Base-by-base conservation (phyloP, 2,113 vertebrate genomes). In the Mugil cephalus region DNA sequence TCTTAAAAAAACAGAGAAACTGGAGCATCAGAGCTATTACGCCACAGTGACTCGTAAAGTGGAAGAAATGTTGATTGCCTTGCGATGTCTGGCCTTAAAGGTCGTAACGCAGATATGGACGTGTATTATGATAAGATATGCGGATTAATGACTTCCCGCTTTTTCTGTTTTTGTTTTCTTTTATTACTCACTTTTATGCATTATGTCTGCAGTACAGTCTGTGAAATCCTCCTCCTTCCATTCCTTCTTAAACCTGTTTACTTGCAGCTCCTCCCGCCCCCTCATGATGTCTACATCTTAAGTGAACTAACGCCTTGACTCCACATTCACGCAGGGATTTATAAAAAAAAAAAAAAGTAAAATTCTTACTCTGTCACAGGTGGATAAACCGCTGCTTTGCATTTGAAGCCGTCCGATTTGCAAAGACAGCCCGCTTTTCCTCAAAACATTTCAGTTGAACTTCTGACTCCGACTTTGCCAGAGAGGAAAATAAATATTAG, bases 111-210 rank as follows among this genome's bases (percentile, higher is more conserved):
- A 36, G 80, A 88, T 78, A 79, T 47, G 63, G 58, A 73, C 15
- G 7, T 18, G 3, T 17, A 43, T 21, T 48, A 30, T 10, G 87
- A 92, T 88, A 84, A 88, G 80, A 85, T 84, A 74, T 3, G 7
- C 0, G 7, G 39, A 79, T 86, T 76, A 83, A 87, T 74, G 11
- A 82, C 85, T 77, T 87, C 62, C 69, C n/a, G n/a, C n/a, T n/a
- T n/a, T n/a, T 10, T 70, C 0, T n/a, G n/a, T 77, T 70, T 71
- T 76, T 62, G 38, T 54, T 18, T 69, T n/a, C 52, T 34, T 60
- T 4, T 30, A 15, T n/a, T 3, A 30, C 24, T 3, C 24, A 30
- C 2, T 30, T 30, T 30, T 30, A 30, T 30, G 24, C 24, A 5
- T 30, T 30, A 5, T 30, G 24, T 3, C 3, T 30, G 24, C 24